These are phyloP conservation scores for Falco punctatus DNA, from an alignment of 2,113 vertebrate genomes.

Conservation along the genomic window DNA sequence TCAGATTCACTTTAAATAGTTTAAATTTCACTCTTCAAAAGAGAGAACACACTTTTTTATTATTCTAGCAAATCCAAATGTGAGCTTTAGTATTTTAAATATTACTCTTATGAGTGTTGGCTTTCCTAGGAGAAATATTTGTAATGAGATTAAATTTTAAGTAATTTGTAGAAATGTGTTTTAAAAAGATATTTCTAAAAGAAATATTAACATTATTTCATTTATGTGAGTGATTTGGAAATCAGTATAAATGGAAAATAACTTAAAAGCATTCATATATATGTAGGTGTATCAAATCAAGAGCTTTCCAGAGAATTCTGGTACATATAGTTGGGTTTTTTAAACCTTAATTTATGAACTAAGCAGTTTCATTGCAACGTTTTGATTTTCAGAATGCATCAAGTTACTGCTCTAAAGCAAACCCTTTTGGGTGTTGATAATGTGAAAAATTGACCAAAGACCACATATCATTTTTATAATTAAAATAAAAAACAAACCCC, in stretches of 20 bases:
- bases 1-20: slow-evolving; percentile 28
- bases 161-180: slow-evolving; percentile 9
- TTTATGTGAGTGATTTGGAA: slow-evolving; percentile 32
- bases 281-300: not conserved
- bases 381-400: slow-evolving; percentile 43
- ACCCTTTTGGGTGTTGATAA: not conserved
- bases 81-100: slow-evolving; percentile 45
- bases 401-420: slow-evolving; percentile 23
- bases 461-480: slow-evolving; percentile 14
- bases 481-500: not conserved
- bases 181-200: slow-evolving; percentile 13
- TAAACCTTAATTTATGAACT: not conserved
- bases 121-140: slow-evolving; percentile 47
- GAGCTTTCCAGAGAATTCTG: slow-evolving; percentile 11
- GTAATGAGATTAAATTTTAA: slow-evolving; percentile 16
- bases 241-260: not conserved
- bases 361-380: not conserved
- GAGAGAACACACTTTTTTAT: slow-evolving; percentile 5
- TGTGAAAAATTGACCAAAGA: slow-evolving; percentile 24
- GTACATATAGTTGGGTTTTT: not conserved
- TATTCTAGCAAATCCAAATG: slow-evolving; percentile 36
- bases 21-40: slow-evolving; percentile 38
- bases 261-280: not conserved
- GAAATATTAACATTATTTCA: slow-evolving; percentile 2
- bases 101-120: slow-evolving; percentile 28